phyloP scores from a whole-genome alignment of 2,113 vertebrate genomes.

The Athene cunicularia region DNA sequence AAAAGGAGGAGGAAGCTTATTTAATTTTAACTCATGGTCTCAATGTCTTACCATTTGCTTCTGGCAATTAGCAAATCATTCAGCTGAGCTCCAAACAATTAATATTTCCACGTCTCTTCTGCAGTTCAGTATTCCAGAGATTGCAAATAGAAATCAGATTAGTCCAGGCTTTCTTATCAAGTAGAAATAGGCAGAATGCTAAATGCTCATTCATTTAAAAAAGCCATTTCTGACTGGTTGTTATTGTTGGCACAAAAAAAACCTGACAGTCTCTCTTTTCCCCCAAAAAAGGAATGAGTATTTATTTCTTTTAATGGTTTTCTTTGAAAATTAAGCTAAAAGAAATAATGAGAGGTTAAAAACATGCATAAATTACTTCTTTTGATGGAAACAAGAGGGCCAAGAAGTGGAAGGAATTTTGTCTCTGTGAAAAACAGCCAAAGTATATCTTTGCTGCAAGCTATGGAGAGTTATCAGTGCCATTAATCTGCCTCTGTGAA shows the following conservation, averaged over 20 bases:
- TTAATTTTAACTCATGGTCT: background rate
- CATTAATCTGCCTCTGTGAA: accelerated
- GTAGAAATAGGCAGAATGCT: background rate
- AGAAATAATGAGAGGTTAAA: background rate
- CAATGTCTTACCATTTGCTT: background rate
- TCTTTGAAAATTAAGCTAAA: background rate
- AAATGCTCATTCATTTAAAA: background rate
- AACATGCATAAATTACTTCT: background rate
- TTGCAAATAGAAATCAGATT: background rate
- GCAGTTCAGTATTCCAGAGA: background rate
- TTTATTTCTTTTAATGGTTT: background rate
- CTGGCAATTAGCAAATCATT: background rate
- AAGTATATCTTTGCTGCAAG: background rate
- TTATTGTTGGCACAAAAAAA: background rate
- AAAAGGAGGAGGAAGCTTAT: background rate
- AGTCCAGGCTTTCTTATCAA: background rate
- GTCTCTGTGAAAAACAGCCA: background rate
- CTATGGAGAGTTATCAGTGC: background rate
- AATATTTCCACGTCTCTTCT: background rate
- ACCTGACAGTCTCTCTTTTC: background rate
- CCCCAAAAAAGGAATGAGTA: background rate
- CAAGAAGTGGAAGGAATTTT: background rate
- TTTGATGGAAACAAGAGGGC: background rate
- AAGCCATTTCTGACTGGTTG: background rate
- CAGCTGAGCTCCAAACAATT: background rate